Base-by-base conservation (phyloP, 2,888 invertebrate genomes). In the Seira musarum region DNA sequence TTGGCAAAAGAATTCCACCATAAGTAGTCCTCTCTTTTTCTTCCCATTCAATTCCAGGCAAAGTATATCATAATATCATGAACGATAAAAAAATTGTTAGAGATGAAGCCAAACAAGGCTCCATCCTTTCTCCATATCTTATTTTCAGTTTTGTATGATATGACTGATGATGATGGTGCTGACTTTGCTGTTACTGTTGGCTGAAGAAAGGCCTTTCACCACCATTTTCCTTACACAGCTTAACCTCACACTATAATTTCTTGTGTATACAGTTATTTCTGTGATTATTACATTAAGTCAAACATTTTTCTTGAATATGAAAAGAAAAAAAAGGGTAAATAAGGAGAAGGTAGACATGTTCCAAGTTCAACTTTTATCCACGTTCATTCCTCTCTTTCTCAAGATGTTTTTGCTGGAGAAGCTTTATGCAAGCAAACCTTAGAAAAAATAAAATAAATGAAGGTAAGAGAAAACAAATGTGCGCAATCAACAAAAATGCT, bases 31-130 rank as follows among this genome's bases (percentile, higher is more conserved):
- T 2, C 17, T 53, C 53, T 53, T 53, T 53, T 13, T 3, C 3
- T 53, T 30, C 30, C 30, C 30, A 5, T 8, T 30, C 30, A 30
- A 30, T 30, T 30, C 8, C 30, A 30, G 30, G 30, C 2, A 30
- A 30, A 8, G 30, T 2, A 3, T 53, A 53, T 17, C 3, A n/a
- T 53, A 53, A 8, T 13, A 53, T n/a, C 53, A 15, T 13, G 13
- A 53, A 15, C 6, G 13, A 15, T 8, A 8, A 53, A 53, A 53
- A 53, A 53, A 53, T 3, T 15, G 13, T 8, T n/a, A 53, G 53
- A 53, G 53, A 53, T 53, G 53, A 53, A 53, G 53, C 53, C 53
- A 8, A 8, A 53, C 53, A 53, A 53, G 17, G 17, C 53, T 53
- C n/a, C 17, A 8, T 40, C 13, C 40, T 40, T 40, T 40, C 53